A percentile compares a stretch with the other conserved stretches of the same genome.
Conservation (phyloP, 2,797 vertebrate species). For the Cuculus canorus region DNA sequence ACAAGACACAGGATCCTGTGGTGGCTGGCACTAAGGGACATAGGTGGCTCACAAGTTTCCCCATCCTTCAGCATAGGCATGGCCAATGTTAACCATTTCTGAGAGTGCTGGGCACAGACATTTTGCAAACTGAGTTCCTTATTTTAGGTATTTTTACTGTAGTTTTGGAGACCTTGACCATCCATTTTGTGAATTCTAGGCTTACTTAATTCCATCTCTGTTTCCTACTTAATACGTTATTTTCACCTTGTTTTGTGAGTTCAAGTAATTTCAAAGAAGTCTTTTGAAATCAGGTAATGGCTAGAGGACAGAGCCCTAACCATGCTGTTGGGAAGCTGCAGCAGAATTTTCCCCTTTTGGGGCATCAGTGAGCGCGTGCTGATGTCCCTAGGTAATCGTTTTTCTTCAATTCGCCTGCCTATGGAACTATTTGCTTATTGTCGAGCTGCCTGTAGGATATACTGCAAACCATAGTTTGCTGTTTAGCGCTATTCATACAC, state of each 20-base stretch:
- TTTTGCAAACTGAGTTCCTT: not conserved
- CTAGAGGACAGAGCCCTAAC: not conserved
- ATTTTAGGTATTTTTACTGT: not conserved
- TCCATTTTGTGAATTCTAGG: not conserved
- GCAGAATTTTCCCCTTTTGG: not conserved
- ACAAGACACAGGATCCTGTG: not conserved
- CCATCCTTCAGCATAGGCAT: not conserved
- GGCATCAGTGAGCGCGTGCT: not conserved
- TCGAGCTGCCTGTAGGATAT: not conserved
- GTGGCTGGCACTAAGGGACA: not conserved
- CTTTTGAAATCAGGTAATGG: not conserved
- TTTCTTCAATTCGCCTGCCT: not conserved
- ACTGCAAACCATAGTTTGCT: not conserved
- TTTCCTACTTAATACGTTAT: not conserved
- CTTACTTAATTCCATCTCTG: not conserved
- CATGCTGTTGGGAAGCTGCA: not conserved
- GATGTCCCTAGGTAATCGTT: not conserved
- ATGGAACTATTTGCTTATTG: not conserved
- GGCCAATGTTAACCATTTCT: not conserved
- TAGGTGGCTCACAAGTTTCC: not conserved
- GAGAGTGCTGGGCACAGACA: not conserved
- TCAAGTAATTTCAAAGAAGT: not conserved
- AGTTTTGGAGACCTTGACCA: not conserved
- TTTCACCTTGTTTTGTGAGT: not conserved
- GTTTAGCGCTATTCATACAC: not conserved